Evolutionary conservation across 2,113 vertebrate species (phyloP), one percentile per base, ranked within the genome.

Genomic region (Alexandromys fortis): DNA sequence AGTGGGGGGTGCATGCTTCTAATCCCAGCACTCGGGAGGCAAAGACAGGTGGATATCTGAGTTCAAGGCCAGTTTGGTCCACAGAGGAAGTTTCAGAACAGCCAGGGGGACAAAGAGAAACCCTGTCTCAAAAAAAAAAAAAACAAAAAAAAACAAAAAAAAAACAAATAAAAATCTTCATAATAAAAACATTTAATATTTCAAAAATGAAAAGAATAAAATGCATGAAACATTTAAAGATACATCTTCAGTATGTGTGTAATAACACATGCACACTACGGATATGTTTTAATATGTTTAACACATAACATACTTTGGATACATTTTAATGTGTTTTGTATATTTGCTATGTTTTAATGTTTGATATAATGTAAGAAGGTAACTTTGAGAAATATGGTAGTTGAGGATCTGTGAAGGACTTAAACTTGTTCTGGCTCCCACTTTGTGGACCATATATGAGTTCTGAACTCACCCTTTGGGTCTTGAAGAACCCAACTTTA

Each of bases 261-360:
- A 8, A 5, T 52, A 7, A 38, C 28, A 26, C 1, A 35, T 3
- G 75, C 2, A 67, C 38, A 49, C 52, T 81, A n/a, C 35, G 10
- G 6, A 55, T 35, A 7, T 35, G 65, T 90, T 81, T 95, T 92
- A 52, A 28, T 47, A 77, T 87, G 52, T 52, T 72, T 79, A 63
- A 21, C 26, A 63, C 5, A 35, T 63, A 30, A 33, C 30, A 35
- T n/a, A 55, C 67, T 24, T 42, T 88, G 70, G 55, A 45, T 75
- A 63, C 88, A 89, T 79, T 89, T 90, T 86, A 77, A 73, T 63
- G 38, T 88, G 61, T 65, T 92, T 79, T 42, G 22, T 73, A 21
- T 91, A 38, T 70, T 72, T 92, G 45, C 52, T 77, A 33, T 5
- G 26, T 92, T 92, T 92, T 88, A 79, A 70, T 49, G 30, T 95